A percentile compares a stretch with the other conserved stretches of the same genome.
These are phyloP conservation scores for Strigamia crassipes DNA, from an alignment of 2,888 invertebrate genomes.

Conservation along the genomic window DNA sequence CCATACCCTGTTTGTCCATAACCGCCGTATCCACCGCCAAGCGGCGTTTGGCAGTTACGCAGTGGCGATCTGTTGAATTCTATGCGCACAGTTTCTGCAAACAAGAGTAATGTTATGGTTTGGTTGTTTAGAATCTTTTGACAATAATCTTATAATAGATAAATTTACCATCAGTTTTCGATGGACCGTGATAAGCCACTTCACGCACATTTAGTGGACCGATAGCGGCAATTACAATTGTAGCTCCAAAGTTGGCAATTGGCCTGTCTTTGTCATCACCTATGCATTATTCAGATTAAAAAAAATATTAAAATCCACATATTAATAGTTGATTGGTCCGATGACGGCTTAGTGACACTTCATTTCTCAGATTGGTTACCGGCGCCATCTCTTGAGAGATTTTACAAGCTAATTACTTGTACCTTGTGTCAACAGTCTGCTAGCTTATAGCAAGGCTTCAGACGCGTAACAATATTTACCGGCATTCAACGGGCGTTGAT, in stretches of 20 bases:
- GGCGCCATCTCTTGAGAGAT: too few relatives aligned
- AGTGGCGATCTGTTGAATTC: constrained; percentile 49
- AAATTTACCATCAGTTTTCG: background rate
- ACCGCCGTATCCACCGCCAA: constrained; percentile 33
- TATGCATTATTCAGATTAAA: too few relatives aligned
- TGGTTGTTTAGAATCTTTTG: background rate
- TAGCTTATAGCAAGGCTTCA: too few relatives aligned
- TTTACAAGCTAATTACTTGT: too few relatives aligned
- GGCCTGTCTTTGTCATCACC: constrained; percentile 58
- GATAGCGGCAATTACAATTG: constrained; percentile 84
- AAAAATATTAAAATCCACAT: too few relatives aligned
- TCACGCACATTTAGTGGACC: constrained; percentile 80
- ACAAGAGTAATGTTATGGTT: background rate
- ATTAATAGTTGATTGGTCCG: too few relatives aligned
- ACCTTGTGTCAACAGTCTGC: too few relatives aligned
- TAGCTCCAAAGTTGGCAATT: constrained; percentile 70
- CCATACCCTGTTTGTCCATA: constrained; percentile 46
- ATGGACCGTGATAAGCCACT: constrained; percentile 75
- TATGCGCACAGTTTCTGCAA: constrained; percentile 47
- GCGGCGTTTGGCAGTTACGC: constrained; percentile 46
- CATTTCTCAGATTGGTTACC: too few relatives aligned
- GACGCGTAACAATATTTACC: constrained; percentile 11
- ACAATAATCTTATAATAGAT: background rate
- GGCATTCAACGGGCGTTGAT: constrained; percentile 47
- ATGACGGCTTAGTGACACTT: too few relatives aligned